phyloP scores from a whole-genome alignment of 2,888 invertebrate genomes.

The Scaptomyza parva region DNA sequence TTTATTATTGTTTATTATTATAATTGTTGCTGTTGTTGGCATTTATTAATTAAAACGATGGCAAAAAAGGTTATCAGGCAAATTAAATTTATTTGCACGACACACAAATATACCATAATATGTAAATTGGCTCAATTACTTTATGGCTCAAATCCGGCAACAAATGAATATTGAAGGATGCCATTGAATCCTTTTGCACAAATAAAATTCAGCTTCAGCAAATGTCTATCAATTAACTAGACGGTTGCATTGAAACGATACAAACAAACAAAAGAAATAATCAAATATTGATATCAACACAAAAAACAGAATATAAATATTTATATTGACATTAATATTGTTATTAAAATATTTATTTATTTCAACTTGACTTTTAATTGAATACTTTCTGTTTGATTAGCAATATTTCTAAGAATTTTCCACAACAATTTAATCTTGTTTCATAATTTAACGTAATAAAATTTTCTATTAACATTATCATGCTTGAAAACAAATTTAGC shows the following conservation, averaged over 20 bases:
- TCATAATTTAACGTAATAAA: background rate
- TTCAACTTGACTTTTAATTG: background rate
- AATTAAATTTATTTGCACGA: conserved; percentile 35
- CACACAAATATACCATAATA: conserved; percentile 37
- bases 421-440: background rate
- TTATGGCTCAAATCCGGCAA: conserved; percentile 16
- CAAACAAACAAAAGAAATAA: conserved; percentile 2
- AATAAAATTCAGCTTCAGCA: conserved; percentile 29
- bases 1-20: background rate
- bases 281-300: background rate
- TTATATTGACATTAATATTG: conserved; percentile 1
- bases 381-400: background rate
- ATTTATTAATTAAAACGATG: conserved; percentile 73
- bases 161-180: conserved; percentile 31
- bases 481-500: background rate
- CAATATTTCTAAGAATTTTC: background rate
- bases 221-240: background rate
- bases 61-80: conserved; percentile 43
- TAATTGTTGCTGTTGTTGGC: conserved; percentile 32
- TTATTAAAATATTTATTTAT: conserved; percentile 1
- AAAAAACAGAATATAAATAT: background rate
- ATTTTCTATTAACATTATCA: background rate
- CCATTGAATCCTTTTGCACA: conserved; percentile 21
- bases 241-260: background rate
- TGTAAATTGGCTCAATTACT: conserved; percentile 38